Evolutionary conservation across 2,797 vertebrate species (phyloP), one percentile per base, ranked within the genome.

Genomic region (Danio albolineatus): DNA sequence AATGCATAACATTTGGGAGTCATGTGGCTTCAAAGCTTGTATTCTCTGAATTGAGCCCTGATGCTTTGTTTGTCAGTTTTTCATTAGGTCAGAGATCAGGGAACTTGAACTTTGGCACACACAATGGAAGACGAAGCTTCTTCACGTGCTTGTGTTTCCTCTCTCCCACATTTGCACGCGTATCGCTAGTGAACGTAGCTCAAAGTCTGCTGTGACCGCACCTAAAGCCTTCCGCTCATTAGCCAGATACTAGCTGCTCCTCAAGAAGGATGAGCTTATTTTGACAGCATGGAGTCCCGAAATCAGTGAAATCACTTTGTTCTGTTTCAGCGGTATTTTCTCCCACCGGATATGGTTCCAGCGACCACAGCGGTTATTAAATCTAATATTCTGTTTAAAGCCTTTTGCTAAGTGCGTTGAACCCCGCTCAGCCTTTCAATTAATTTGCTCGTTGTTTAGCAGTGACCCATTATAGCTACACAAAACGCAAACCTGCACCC

Each of bases 351-450:
- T 39, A 60, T 21, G 36, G 54, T 41, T 46, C 43, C 53, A 78
- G 54, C 69, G 16, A 78, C 28, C 54, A 28, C 38, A 57, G 46
- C 5, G 57, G 66, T 71, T 51, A 77, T 67, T 67, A 77, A 76
- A 77, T 57, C n/a, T 48, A 67, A 77, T 77, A 38, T 56, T 70
- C 66, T 41, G 66, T 78, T 71, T 53, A 70, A 53, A 8, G 36
- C 9, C 7, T 51, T 60, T 43, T 51, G 51, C 66, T 10, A 36
- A 53, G 65, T 41, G 56, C 4, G 5, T 7, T 59, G 54, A 57
- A 44, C 41, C 2, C 39, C 7, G 8, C 70, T 10, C n/a, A n/a
- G 44, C n/a, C 46, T 61, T 51, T 71, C 36, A 70, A 78, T 60
- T 71, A 51, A 61, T 60, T 21, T 70, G 19, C 12, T 43, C 36